phyloP scores from a whole-genome alignment of 2,888 invertebrate genomes.

The Napeogenes sylphis region DNA sequence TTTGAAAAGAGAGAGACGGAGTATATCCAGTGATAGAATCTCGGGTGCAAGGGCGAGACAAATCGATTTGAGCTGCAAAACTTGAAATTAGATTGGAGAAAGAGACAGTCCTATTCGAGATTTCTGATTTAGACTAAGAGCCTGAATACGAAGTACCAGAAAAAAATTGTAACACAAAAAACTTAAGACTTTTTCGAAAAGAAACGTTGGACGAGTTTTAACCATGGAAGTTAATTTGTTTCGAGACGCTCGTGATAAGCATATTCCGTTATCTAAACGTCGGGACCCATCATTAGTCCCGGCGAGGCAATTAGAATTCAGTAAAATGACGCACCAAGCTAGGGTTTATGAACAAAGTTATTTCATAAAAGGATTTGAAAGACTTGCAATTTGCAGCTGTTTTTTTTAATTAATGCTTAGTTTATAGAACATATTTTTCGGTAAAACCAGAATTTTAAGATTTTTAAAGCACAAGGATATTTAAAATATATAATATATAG shows the following conservation, averaged over 20 bases:
- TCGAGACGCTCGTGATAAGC: conserved; percentile 26
- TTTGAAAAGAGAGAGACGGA: conserved; percentile 53
- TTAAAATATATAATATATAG: no score
- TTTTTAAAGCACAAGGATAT: no score
- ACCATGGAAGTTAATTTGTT: conserved; percentile 26
- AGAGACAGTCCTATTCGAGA: conserved; percentile 47
- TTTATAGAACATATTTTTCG: no score
- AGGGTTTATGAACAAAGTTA: conserved; percentile 20
- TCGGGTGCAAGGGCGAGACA: conserved; percentile 60
- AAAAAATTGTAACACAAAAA: conserved; percentile 43
- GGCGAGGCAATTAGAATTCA: conserved; percentile 28
- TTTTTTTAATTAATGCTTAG: no score
- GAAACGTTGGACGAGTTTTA: conserved; percentile 24
- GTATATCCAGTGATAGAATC: conserved; percentile 45
- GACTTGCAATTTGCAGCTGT: neutral
- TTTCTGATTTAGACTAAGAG: conserved; percentile 48
- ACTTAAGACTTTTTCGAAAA: conserved; percentile 25
- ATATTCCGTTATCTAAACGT: conserved; percentile 27
- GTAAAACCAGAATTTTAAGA: no score
- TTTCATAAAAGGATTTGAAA: conserved; percentile 14
- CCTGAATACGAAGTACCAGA: conserved; percentile 56
- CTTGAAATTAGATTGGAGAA: conserved; percentile 53
- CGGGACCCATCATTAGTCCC: conserved; percentile 27
- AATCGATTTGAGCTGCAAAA: conserved; percentile 60
- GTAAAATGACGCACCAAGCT: conserved; percentile 23